These are phyloP conservation scores for Caiman crocodilus DNA, from an alignment of 2,797 vertebrate genomes.

Conservation along the genomic window DNA sequence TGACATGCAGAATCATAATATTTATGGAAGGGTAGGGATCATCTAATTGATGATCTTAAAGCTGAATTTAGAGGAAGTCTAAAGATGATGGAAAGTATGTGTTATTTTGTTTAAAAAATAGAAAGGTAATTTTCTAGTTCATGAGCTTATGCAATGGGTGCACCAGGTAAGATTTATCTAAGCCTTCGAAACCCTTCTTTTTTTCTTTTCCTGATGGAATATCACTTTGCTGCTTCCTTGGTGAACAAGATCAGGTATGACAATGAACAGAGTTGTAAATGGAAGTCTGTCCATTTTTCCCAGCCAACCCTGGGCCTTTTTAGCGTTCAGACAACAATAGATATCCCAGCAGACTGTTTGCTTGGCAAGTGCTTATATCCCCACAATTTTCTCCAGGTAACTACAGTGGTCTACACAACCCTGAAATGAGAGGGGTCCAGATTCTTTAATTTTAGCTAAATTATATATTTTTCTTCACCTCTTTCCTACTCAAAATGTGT, in stretches of 20 bases:
- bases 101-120: not conserved
- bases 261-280: too few relatives aligned
- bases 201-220: not conserved
- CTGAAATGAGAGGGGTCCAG: not conserved
- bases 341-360: too few relatives aligned
- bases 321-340: too few relatives aligned
- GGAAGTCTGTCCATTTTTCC: not conserved
- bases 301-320: too few relatives aligned
- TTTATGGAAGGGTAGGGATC: not conserved
- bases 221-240: not conserved
- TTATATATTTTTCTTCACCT: not conserved
- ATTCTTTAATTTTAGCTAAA: not conserved
- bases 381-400: not conserved
- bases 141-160: too few relatives aligned
- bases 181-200: not conserved
- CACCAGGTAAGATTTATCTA: not conserved
- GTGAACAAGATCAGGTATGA: not conserved
- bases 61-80: not conserved
- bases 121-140: not conserved
- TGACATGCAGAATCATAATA: not conserved
- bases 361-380: too few relatives aligned
- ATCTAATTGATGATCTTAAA: not conserved
- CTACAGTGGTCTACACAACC: rapidly evolving
- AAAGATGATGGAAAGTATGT: not conserved
- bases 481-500: not conserved